Evolutionary conservation across 2,113 vertebrate species (phyloP).

Genomic region (Alosa alosa): DNA sequence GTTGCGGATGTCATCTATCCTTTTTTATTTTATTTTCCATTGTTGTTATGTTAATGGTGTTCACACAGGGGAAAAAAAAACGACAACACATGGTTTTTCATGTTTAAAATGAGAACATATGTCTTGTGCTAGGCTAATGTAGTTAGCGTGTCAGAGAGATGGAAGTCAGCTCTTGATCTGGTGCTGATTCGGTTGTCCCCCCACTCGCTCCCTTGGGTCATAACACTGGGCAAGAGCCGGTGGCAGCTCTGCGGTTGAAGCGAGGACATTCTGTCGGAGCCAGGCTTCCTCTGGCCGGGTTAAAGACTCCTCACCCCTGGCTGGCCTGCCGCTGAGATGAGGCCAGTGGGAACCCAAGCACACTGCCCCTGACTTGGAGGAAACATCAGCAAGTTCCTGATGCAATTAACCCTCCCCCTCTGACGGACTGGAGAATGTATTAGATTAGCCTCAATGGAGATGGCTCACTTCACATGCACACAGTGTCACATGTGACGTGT

Average conservation of each 20-base stretch:
- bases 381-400: constrained; percentile 41
- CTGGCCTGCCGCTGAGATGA: not conserved
- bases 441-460: constrained; percentile 35
- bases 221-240: not conserved
- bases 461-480: not conserved
- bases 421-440: constrained; percentile 25
- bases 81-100: not conserved
- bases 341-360: constrained; percentile 20
- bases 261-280: not conserved
- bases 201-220: not conserved
- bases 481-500: not conserved
- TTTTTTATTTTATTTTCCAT: not conserved
- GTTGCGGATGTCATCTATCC: not conserved
- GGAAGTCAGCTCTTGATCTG: not conserved
- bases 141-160: not conserved
- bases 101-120: not conserved
- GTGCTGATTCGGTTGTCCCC: not conserved
- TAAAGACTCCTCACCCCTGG: constrained; percentile 10
- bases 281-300: not conserved
- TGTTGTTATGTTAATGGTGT: not conserved
- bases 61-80: not conserved
- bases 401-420: constrained; percentile 36
- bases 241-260: not conserved
- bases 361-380: constrained; percentile 30
- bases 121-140: not conserved